Conservation (phyloP, 2,888 invertebrate species). For the Tiliacea citrago region DNA sequence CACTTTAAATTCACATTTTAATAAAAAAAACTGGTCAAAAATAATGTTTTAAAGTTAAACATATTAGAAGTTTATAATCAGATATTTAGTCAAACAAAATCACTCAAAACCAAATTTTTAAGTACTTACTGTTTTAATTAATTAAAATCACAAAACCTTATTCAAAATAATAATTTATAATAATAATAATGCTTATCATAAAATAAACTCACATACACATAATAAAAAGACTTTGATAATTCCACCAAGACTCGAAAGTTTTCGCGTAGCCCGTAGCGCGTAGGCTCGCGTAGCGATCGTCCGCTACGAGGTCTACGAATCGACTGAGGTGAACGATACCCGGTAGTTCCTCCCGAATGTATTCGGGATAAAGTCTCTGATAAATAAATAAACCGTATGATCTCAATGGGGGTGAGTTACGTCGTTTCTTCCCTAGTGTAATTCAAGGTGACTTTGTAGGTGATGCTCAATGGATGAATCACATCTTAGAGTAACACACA, state of each 20-base stretch:
- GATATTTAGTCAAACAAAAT: background rate
- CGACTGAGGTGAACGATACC: conserved; percentile 63
- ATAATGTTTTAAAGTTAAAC: conserved; percentile 10
- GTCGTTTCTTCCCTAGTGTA: background rate
- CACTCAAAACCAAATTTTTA: conserved; percentile 5
- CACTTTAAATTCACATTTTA: conserved; percentile 49
- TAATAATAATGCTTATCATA: background rate
- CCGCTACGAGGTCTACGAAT: conserved; percentile 71
- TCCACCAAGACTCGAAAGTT: conserved; percentile 61
- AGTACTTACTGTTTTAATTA: background rate
- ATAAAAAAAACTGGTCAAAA: background rate
- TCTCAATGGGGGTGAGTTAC: conserved; percentile 14
- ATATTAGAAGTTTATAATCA: conserved; percentile 6
- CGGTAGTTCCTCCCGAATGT: conserved; percentile 6
- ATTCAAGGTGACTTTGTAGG: background rate
- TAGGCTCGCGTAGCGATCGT: conserved; percentile 69
- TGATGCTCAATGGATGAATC: background rate
- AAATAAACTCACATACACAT: conserved; percentile 14
- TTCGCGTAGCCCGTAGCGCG: conserved; percentile 61
- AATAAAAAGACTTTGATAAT: background rate
- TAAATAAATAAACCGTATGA: conserved; percentile 27
- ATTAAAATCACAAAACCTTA: background rate
- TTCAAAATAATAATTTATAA: background rate
- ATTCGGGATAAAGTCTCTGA: conserved; percentile 13
- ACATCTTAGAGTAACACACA: background rate